Base-by-base conservation (phyloP, 2,113 vertebrate genomes). In the Chaetura pelagica region DNA sequence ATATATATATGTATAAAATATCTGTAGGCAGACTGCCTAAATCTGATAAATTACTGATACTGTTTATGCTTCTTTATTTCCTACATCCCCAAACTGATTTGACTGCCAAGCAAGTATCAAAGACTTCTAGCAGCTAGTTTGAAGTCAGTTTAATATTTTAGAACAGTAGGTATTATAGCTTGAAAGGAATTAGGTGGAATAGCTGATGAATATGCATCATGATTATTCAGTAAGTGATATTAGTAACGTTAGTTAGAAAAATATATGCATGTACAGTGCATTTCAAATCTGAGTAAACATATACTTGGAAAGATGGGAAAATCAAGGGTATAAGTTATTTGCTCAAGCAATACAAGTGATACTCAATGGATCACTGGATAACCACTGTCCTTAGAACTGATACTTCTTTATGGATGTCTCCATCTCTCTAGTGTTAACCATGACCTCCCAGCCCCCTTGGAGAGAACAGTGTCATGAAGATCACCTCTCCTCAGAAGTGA, bases 401-500 rank as follows among this genome's bases (percentile, higher is more conserved):
- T 35, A n/a, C 12, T 62, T 74, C 6, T 32, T 54, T 49, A 22
- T 66, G 40, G 15, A 42, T 27, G 3, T 49, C 82, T 82, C 26
- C 4, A 35, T 59, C 69, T 58, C n/a, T 69, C 24, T 11, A 16
- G 32, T 75, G 30, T 40, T 73, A 67, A 63, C 18, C 7, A 57
- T 21, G 34, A 14, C 51, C 51, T 8, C 26, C 15, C 14, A 4
- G 2, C 29, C 13, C 10, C 35, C n/a, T 27, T 5, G 0, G 12
- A 40, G 4, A 61, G 3, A 23, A 24, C 22, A 32, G 29, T 27
- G 13, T 89, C 35, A 34, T 48, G 46, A 48, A 71, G 32, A 57
- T 54, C 59, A 21, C 30, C 22, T n/a, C 44, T 30, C 20, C 44
- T 52, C 5, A 20, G 49, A 40, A 75, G 15, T 48, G 35, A 54